These are phyloP conservation scores for Zaprionus lineosus DNA, from an alignment of 2,888 invertebrate genomes.

Conservation along the genomic window DNA sequence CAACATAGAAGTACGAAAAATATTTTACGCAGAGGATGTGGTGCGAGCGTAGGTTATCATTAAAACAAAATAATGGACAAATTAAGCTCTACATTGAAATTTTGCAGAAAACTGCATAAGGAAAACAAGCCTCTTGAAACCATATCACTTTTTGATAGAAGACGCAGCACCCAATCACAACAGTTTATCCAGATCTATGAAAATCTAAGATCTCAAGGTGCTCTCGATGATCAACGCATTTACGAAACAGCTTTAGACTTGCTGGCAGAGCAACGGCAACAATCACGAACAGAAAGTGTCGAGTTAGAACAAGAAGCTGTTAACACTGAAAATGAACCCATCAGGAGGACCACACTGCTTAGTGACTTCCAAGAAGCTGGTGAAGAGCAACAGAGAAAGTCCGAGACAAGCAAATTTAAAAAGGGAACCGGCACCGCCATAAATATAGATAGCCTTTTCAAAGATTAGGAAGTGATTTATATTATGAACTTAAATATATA, in stretches of 20 bases:
- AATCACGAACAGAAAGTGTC: constrained; percentile 27
- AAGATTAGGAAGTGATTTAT: constrained; percentile 50
- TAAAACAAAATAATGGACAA: neutral
- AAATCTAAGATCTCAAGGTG: constrained; percentile 84
- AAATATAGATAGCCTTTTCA: constrained; percentile 67
- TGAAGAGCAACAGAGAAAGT: constrained; percentile 15
- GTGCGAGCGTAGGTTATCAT: constrained; percentile 88
- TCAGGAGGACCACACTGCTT: constrained; percentile 39
- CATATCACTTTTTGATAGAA: constrained; percentile 84
- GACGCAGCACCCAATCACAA: constrained; percentile 83
- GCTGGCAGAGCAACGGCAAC: constrained; percentile 77
- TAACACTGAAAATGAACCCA: constrained; percentile 10
- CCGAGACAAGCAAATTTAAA: constrained; percentile 35
- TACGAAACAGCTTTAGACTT: constrained; percentile 83
- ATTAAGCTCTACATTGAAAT: neutral
- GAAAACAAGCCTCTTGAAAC: constrained; percentile 84
- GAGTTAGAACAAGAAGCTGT: constrained; percentile 31
- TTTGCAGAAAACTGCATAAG: constrained; percentile 86
- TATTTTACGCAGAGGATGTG: constrained; percentile 92
- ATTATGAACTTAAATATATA: constrained; percentile 52
- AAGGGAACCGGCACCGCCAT: constrained; percentile 53
- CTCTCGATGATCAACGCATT: constrained; percentile 84
- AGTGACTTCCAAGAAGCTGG: constrained; percentile 62
- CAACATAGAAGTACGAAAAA: constrained; percentile 86
- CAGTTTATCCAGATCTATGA: constrained; percentile 86